These are phyloP conservation scores for Belonocnema kinseyi DNA, from an alignment of 1,140 invertebrate species.

Conservation along the genomic window DNA sequence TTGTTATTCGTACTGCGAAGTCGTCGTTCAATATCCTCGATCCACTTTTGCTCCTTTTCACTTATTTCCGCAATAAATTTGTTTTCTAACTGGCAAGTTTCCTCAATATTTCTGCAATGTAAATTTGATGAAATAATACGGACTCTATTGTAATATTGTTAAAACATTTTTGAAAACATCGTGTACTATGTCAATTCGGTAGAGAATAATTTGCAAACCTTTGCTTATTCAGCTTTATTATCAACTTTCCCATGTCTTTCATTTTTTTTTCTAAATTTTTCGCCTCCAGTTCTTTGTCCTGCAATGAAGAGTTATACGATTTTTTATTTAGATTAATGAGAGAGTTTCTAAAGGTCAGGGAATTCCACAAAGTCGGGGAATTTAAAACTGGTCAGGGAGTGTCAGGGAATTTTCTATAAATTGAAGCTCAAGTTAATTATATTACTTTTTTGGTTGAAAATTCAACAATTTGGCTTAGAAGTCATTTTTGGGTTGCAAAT, in stretches of 20 bases:
- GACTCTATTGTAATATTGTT: background rate
- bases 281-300: background rate
- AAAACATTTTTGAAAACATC: background rate
- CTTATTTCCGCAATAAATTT: slow-evolving; percentile 5
- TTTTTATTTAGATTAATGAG: background rate
- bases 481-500: no score
- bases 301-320: no score
- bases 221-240: slow-evolving; percentile 1
- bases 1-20: slow-evolving; percentile 32
- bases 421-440: no score
- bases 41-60: slow-evolving; percentile 18
- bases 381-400: no score
- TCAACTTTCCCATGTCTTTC: slow-evolving; percentile 19
- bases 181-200: no score
- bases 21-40: slow-evolving; percentile 38
- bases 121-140: background rate
- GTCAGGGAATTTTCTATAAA: no score
- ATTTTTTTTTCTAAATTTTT: background rate
- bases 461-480: no score
- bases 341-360: background rate
- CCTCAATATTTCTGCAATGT: slow-evolving; percentile 23
- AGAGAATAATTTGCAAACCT: background rate
- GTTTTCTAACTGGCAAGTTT: slow-evolving; percentile 33
- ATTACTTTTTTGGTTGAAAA: no score
- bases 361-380: no score